Conservation (phyloP, 2,797 vertebrate genomes). For the Dendrocincla fuliginosa region DNA sequence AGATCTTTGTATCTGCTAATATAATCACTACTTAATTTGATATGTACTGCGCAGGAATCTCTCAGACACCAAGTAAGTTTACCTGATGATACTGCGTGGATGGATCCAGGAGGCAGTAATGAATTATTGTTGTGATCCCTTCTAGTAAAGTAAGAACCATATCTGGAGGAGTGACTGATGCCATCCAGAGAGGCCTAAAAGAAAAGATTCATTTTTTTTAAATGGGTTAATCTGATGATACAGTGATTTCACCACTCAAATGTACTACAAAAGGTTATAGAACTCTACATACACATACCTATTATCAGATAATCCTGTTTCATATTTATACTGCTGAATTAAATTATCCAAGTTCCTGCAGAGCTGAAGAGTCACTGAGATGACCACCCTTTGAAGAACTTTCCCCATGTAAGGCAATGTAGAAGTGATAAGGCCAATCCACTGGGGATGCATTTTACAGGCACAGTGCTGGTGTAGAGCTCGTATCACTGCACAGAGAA, state of each 20-base stretch:
- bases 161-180: constrained; percentile 93
- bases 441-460: constrained; percentile 98
- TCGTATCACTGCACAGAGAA: constrained; percentile 95
- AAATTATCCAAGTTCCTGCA: constrained; percentile 97
- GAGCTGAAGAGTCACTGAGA: constrained; percentile 95
- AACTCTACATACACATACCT: constrained; percentile 79
- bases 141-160: constrained; percentile 95
- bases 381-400: constrained; percentile 92
- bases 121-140: constrained; percentile 95
- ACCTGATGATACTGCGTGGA: constrained; percentile 97
- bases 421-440: constrained; percentile 95
- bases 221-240: neutral
- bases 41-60: neutral
- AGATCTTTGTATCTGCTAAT: neutral
- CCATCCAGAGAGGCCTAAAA: constrained; percentile 94
- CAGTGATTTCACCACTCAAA: neutral
- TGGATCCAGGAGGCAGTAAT: constrained; percentile 96
- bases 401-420: constrained; percentile 97
- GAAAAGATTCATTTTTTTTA: neutral
- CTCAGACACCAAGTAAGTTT: constrained; percentile 45
- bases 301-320: constrained; percentile 88
- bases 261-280: neutral
- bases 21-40: neutral
- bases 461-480: constrained; percentile 96
- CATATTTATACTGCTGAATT: constrained; percentile 95